phyloP scores from a whole-genome alignment of 1,140 invertebrate species.

The Aphis gossypii region DNA sequence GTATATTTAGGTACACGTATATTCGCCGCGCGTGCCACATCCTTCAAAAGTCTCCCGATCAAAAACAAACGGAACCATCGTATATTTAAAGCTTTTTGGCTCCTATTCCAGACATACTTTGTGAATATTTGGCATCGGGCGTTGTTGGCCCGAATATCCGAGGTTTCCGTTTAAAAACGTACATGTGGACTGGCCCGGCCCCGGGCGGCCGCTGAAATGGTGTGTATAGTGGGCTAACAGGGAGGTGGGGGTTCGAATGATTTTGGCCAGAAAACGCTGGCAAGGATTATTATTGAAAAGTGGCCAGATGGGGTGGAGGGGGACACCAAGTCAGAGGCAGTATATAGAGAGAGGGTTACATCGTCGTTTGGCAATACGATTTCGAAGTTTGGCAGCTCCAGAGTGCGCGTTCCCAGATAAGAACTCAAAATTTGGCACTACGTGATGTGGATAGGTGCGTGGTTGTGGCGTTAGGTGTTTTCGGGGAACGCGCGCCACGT shows the following conservation, averaged over 20 bases:
- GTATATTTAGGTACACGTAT: background rate
- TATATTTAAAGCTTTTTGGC: conserved; percentile 55
- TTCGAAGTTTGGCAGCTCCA: conserved; percentile 54
- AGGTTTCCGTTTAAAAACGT: conserved; percentile 57
- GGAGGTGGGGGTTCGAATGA: background rate
- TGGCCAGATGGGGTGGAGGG: conserved; percentile 41
- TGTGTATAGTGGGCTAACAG: background rate
- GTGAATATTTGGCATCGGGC: conserved; percentile 57
- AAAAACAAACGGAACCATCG: conserved; percentile 19
- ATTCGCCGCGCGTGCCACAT: background rate
- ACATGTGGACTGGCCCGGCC: background rate
- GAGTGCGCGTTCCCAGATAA: conserved; percentile 50
- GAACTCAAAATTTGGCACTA: conserved; percentile 53
- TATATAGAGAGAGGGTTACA: conserved; percentile 12
- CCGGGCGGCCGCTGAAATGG: background rate
- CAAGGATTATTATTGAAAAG: conserved; percentile 58
- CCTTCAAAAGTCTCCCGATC: conserved; percentile 33
- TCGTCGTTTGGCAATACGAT: conserved; percentile 57
- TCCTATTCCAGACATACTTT: conserved; percentile 56
- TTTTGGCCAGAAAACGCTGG: conserved; percentile 56
- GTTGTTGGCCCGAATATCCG: conserved; percentile 56
- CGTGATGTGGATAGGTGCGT: background rate
- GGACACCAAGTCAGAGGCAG: background rate
- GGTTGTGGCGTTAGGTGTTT: background rate
- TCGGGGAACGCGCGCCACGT: background rate